These are phyloP conservation scores for Turritopsis dohrnii DNA, from an alignment of 30 jellyfish, hydroid and myxozoan genomes.

Conservation along the genomic window DNA sequence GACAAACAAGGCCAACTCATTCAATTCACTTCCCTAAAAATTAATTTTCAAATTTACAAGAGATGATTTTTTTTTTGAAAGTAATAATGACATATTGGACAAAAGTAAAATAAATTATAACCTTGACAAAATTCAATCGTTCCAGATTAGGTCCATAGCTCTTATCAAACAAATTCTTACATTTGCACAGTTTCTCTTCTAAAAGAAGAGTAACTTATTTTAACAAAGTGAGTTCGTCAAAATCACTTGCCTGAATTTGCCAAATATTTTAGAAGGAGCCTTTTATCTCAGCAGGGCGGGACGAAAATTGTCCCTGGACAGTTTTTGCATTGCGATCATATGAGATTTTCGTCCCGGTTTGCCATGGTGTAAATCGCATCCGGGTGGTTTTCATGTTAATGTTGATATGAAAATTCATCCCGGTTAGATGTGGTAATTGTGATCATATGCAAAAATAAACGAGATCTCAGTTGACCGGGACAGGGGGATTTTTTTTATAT, in stretches of 20 bases:
- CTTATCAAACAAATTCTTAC: conserved; percentile 15
- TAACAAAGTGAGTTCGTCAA: no score
- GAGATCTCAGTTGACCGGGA: background rate
- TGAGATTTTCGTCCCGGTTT: no score
- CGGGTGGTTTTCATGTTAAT: no score
- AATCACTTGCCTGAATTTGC: no score
- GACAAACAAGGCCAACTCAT: conserved; percentile 16
- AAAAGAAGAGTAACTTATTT: background rate
- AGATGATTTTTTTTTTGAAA: background rate
- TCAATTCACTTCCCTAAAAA: conserved; percentile 21
- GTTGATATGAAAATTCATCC: no score
- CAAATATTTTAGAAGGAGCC: no score
- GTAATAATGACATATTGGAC: background rate
- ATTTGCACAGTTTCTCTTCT: conserved; percentile 25
- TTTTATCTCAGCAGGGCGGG: no score
- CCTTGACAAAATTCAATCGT: conserved; percentile 19
- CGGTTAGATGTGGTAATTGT: no score
- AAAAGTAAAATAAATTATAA: background rate
- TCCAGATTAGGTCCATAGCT: conserved; percentile 38
- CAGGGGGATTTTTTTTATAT: no score
- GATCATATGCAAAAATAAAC: background rate
- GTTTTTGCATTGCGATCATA: no score
- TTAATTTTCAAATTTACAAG: background rate
- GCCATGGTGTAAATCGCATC: no score
- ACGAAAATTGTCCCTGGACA: no score